Evolutionary conservation across 1,140 invertebrate species (phyloP).

Genomic region (Procambarus clarkii): DNA sequence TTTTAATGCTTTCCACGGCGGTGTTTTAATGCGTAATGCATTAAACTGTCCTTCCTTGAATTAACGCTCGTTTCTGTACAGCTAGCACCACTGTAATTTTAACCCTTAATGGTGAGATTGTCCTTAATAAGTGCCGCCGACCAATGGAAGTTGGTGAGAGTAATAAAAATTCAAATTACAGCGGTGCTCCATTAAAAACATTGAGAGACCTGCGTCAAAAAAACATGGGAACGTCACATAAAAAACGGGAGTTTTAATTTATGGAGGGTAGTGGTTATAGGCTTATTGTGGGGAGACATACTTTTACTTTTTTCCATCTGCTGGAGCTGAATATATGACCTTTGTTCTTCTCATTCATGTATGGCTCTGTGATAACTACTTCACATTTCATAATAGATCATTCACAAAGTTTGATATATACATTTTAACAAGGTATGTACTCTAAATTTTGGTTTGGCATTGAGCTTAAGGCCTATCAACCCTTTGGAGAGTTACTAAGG

Average conservation of each 20-base stretch:
- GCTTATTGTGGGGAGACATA: background rate
- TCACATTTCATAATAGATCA: too few relatives aligned
- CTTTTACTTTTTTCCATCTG: background rate
- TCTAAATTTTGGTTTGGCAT: too few relatives aligned
- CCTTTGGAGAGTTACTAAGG: too few relatives aligned
- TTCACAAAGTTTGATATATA: too few relatives aligned
- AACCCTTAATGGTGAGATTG: slow-evolving; percentile 30
- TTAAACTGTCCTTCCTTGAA: slow-evolving; percentile 1
- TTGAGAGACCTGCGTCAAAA: background rate
- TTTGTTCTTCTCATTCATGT: background rate
- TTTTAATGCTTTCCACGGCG: background rate
- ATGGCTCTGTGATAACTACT: too few relatives aligned
- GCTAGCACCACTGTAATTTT: background rate
- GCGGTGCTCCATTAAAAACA: slow-evolving; percentile 31
- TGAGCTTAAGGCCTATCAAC: too few relatives aligned
- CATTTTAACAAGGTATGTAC: too few relatives aligned
- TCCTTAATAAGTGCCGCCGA: slow-evolving; percentile 21
- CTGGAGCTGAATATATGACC: background rate
- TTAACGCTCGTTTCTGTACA: background rate
- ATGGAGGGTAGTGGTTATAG: background rate
- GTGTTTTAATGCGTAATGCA: background rate
- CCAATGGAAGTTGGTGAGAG: slow-evolving; percentile 21
- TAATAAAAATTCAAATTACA: slow-evolving; percentile 45
- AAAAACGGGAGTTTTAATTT: slow-evolving; percentile 33
- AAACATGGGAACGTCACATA: slow-evolving; percentile 18